Conservation (phyloP, 2,888 invertebrate species). For the Sphinx pinastri region DNA sequence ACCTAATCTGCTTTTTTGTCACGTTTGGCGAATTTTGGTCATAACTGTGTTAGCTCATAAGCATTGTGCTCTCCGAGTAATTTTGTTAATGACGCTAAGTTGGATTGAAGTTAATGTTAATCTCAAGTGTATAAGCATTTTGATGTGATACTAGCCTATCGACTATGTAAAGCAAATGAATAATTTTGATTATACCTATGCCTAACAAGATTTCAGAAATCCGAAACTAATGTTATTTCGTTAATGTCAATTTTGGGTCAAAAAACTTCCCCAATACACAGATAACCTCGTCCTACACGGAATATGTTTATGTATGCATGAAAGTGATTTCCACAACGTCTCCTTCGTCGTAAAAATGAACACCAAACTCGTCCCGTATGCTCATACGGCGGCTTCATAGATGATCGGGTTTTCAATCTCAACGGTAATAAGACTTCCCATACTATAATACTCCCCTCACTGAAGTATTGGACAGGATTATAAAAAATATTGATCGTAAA, state of each 20-base stretch:
- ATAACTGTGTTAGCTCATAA: too few species aligned
- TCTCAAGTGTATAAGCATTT: too few species aligned
- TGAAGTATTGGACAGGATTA: conserved; percentile 18
- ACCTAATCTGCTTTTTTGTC: too few species aligned
- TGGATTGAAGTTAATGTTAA: neutral
- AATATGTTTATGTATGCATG: conserved; percentile 14
- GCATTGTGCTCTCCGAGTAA: neutral
- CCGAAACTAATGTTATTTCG: too few species aligned
- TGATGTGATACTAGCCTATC: too few species aligned
- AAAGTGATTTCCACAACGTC: conserved; percentile 8
- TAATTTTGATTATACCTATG: too few species aligned
- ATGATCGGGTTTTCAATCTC: conserved; percentile 23
- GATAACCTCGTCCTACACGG: neutral
- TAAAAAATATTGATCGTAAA: conserved; percentile 24
- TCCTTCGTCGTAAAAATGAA: conserved; percentile 3
- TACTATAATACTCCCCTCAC: conserved; percentile 4
- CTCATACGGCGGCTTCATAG: conserved; percentile 4
- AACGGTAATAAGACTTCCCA: conserved; percentile 12
- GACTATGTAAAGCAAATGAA: too few species aligned
- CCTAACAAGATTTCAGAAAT: too few species aligned
- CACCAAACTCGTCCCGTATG: neutral
- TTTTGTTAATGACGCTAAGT: neutral
- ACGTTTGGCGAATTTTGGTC: too few species aligned
- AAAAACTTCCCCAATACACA: neutral
- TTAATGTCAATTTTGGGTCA: neutral